Conservation (phyloP, 2,797 vertebrate species). For the Acrocephalus scirpaceus region DNA sequence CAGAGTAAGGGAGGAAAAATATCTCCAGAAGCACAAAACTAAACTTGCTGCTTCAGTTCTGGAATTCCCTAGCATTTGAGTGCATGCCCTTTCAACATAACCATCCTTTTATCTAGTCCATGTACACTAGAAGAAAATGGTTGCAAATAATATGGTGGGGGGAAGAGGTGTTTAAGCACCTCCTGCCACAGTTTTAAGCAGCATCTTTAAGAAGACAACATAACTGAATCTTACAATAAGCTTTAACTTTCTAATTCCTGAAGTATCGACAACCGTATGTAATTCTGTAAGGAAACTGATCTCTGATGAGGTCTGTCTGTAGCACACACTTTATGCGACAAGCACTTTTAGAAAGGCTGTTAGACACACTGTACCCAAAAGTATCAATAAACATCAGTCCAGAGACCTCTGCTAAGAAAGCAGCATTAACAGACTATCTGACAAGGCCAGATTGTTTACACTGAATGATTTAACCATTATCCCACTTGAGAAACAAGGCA, state of each 20-base stretch:
- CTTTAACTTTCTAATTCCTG: background rate
- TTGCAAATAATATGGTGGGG: rapidly evolving
- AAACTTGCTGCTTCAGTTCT: background rate
- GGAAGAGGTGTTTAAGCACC: background rate
- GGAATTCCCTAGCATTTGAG: background rate
- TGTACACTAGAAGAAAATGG: background rate
- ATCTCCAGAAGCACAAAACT: background rate
- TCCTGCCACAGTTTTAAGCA: background rate
- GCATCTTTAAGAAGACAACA: background rate
- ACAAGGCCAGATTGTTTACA: background rate
- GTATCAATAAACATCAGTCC: background rate
- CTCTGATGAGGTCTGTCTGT: background rate
- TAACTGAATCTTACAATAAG: background rate
- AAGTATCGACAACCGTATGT: rapidly evolving
- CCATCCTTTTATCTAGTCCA: background rate
- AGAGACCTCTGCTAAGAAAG: background rate
- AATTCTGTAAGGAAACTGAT: background rate
- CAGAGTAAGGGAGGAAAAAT: background rate
- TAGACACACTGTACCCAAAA: background rate
- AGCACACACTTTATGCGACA: background rate
- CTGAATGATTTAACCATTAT: background rate
- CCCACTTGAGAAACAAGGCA: conserved; percentile 19
- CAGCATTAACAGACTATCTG: background rate
- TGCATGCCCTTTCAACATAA: background rate
- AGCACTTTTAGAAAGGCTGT: background rate